Base-by-base conservation (phyloP, 1,140 invertebrate species). In the Schlechtendalia chinensis region DNA sequence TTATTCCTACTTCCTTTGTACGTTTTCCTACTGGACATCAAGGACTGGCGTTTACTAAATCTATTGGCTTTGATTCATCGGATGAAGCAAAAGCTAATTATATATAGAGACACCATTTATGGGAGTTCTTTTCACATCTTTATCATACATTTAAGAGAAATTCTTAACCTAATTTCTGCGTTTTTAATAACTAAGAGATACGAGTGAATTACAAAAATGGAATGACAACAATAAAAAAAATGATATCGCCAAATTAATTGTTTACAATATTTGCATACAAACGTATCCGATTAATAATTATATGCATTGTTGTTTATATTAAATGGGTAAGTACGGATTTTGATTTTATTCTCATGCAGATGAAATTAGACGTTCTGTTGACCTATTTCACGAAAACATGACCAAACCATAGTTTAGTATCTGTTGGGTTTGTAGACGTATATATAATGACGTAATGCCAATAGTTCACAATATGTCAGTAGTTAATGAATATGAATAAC, bases 111-210 rank as follows among this genome's bases (percentile, higher is more conserved):
- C 5, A 45, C 3, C 22, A 39, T 39, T 39, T 2, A 0, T 0
- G 4, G 0, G 11, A 67, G 32, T 67, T 67, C 29, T 67, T 45
- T 39, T 67, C 12, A 39, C 12, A 67, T 39, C 10, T 4, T 67
- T 67, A 67, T 67, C 32, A 67, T 67, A 67, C 19, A 39, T 45
- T 67, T 39, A 39, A n/a, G 10, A 45, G 11, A 39, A 45, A 67
- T 19, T 19, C 19, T 22, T 67, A 39, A 39, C 32, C 19, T 22
- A n/a, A 10, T 22, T 67, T 39, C 32, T 32, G 17, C 8, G 39
- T 67, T 10, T 45, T 22, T n/a, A 22, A 32, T 17, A n/a, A 17
- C 17, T 19, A 19, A 32, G 27, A 1, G 10, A 32, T 63, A 32
- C 17, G 6, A 32, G 8, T 1, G 6, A 2, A 32, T 63, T 65